Evolutionary conservation across 2,113 vertebrate genomes (phyloP).

Genomic region (Microtus ochrogaster): DNA sequence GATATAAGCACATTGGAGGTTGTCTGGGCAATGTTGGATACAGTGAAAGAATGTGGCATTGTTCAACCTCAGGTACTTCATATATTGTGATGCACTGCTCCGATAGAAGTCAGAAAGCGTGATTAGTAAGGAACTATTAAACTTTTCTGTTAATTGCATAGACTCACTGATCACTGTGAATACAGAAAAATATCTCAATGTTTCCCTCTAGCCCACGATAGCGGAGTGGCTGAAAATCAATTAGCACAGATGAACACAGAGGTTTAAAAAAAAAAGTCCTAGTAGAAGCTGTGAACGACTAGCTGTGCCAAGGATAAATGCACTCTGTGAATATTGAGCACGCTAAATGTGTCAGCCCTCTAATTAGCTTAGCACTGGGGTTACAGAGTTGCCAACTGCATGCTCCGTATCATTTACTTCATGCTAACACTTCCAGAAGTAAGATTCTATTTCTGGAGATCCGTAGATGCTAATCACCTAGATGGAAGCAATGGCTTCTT

Average conservation of each 20-base stretch:
- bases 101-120: neutral
- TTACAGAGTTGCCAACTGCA: neutral
- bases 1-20: neutral
- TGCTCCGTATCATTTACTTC: conserved; percentile 41
- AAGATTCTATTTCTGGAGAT: conserved; percentile 2
- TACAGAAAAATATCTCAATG: neutral
- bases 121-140: neutral
- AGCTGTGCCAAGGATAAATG: neutral
- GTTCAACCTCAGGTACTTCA: neutral
- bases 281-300: neutral
- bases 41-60: neutral
- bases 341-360: neutral
- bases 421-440: neutral
- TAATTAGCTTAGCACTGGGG: conserved; percentile 29
- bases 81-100: neutral
- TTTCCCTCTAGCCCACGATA: neutral
- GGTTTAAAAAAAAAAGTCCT: neutral
- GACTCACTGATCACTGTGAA: neutral
- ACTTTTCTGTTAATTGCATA: neutral
- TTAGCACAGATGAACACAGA: neutral
- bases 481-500: neutral
- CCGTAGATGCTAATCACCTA: neutral
- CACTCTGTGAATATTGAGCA: neutral
- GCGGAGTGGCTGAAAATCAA: neutral
- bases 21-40: neutral